Evolutionary conservation across 2,113 vertebrate genomes (phyloP), one percentile per base, ranked within the genome.

Genomic region (Phalacrocorax aristotelis): DNA sequence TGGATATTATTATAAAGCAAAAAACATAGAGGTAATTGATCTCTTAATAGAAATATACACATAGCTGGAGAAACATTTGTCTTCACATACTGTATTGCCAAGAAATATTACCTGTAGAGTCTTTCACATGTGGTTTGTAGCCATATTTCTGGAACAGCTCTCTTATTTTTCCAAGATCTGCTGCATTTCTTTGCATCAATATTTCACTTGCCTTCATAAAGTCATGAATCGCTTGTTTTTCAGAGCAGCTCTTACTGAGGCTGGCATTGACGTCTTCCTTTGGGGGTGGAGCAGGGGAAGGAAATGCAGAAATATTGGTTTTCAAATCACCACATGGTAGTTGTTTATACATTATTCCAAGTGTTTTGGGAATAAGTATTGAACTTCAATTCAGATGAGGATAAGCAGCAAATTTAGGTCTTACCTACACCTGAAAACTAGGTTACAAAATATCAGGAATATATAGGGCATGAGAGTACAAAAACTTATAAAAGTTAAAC

Each of bases 91-190:
- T 27, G 3, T 61, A 42, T 15, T 93, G 54, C 46, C 36, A 88
- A 74, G 36, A 87, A 95, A 40, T n/a, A 83, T 91, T 96, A 99
- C 99, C 98, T 98, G 95, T 36, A 60, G 93, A 79, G 44, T 90
- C 94, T 65, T 96, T 79, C 71, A 52, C 91, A 61, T 1, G 89
- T 92, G 97, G 94, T 93, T 97, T 97, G 95, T 99, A 99, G 57
- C 98, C 98, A 22, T 99, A 99, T 58, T 99, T 98, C 94, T 98
- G 98, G 95, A 98, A 99, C 69, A 98, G 96, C 49, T 95, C 98
- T 96, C 64, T 98, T 90, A 99, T 95, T 88, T 96, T 94, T 66
- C 94, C 97, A 68, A 99, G 97, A 95, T 99, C 98, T 38, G 96
- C 21, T 87, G 97, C 90, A 83, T 98, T 98, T 95, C 96, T 98